Base-by-base conservation (phyloP, 2,888 invertebrate species). In the Aphidoletes aphidimyza region DNA sequence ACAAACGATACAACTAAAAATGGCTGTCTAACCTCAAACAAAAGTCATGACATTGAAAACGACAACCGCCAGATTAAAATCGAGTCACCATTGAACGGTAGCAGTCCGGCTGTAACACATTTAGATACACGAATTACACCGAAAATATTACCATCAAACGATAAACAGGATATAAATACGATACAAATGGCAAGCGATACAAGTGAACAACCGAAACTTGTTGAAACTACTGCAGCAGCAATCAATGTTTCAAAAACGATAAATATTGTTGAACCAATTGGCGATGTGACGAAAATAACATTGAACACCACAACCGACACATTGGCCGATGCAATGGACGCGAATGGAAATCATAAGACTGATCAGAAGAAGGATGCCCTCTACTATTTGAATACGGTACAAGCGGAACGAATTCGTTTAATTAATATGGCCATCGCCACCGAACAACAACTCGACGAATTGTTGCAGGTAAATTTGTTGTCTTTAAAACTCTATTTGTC, bases 321-420 rank as follows among this genome's bases (percentile, higher is more conserved):
- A 81, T 9, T 8, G n/a, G n/a, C 17, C 2, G 89, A 88, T 86
- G 89, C 90, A 89, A 90, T 90, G 90, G 90, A 90, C 87, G 87
- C 87, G 86, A 54, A 54, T 36, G 84, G 69, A 34, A 81, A 84
- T 47, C 59, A 78, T 84, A 81, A 86, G 85, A 91, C 88, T 86
- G 92, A 92, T 37, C 81, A 81, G 0, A 83, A 37, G 86, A 94
- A 93, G 87, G 94, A 95, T 89, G 97, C 94, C 34, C 92, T 95
- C 89, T 94, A 95, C 89, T 97, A 96, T 90, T 89, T 96, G 86
- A 92, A 92, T 87, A 89, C 96, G 87, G 91, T 96, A 87, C 94
- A 94, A 88, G 92, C 91, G 86, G 95, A 96, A 90, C 93, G 94
- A 85, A 92, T 92, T 86, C 92, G 94, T 87, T 91, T 96, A 86